Conservation (phyloP, 1,140 invertebrate species). For the Rhynchophorus ferrugineus region DNA sequence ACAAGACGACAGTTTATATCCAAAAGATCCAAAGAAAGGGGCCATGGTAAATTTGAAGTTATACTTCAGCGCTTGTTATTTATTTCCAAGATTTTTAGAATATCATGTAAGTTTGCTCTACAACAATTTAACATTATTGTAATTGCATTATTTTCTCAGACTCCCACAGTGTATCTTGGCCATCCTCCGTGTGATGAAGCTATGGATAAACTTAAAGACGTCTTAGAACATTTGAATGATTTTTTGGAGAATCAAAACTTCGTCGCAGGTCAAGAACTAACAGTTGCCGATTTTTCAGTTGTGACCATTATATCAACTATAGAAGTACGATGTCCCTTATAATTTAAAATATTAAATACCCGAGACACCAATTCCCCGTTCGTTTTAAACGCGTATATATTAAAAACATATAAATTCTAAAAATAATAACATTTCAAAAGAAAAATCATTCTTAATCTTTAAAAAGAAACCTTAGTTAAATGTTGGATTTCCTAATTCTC, state of each 20-base stretch:
- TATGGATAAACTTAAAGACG: slow-evolving; percentile 34
- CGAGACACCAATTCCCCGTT: too few species aligned
- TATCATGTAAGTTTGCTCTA: slow-evolving; percentile 31
- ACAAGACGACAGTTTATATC: slow-evolving; percentile 44
- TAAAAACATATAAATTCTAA: too few species aligned
- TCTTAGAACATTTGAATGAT: slow-evolving; percentile 38
- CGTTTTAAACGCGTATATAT: too few species aligned
- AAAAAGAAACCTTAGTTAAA: too few species aligned
- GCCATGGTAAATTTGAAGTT: slow-evolving; percentile 44
- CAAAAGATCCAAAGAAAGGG: slow-evolving; percentile 42
- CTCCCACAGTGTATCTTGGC: slow-evolving; percentile 29
- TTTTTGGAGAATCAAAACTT: slow-evolving; percentile 38
- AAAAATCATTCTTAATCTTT: too few species aligned
- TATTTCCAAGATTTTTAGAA: slow-evolving; percentile 38
- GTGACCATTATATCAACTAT: slow-evolving; percentile 28
- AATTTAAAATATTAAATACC: too few species aligned
- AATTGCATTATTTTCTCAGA: slow-evolving; percentile 27
- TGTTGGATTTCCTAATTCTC: too few species aligned
- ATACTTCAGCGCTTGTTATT: slow-evolving; percentile 43
- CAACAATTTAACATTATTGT: too few species aligned
- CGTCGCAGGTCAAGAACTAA: slow-evolving; percentile 43
- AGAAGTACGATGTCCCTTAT: too few species aligned
- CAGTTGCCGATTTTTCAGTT: slow-evolving; percentile 46
- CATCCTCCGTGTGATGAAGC: slow-evolving; percentile 22
- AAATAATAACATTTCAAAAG: too few species aligned